A percentile compares a stretch with the other conserved stretches of the same genome.
phyloP scores from a whole-genome alignment of 2,113 vertebrate genomes.

The Strix aluco region DNA sequence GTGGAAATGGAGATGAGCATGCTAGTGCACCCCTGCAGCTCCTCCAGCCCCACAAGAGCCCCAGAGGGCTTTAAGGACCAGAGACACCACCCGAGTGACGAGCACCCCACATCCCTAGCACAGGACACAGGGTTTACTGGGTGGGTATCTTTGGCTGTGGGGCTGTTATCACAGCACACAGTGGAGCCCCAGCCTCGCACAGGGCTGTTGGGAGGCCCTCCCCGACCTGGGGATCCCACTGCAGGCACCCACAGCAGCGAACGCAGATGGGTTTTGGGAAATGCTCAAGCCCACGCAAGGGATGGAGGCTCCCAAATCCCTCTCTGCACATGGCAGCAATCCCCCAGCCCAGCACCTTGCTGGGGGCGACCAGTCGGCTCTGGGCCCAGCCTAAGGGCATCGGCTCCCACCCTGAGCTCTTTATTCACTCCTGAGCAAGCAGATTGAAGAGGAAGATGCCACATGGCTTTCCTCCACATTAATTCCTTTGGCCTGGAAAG shows the following conservation, averaged over 20 bases:
- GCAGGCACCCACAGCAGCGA: rapidly evolving
- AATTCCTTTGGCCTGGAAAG: not conserved
- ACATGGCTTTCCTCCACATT: not conserved
- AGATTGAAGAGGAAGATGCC: not conserved
- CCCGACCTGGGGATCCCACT: not conserved
- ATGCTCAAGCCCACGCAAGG: rapidly evolving
- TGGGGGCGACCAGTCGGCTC: rapidly evolving
- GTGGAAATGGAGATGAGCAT: rapidly evolving
- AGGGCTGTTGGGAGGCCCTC: rapidly evolving
- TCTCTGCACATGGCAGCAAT: not conserved
- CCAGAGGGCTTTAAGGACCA: not conserved
- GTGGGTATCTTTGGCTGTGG: rapidly evolving
- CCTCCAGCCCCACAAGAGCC: not conserved
- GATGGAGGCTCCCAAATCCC: not conserved
- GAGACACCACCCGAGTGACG: rapidly evolving
- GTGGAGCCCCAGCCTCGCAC: not conserved
- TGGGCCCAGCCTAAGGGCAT: not conserved
- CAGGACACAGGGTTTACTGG: rapidly evolving
- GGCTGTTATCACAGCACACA: not conserved
- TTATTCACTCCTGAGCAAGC: not conserved
- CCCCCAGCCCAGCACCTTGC: not conserved
- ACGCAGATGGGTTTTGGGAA: rapidly evolving
- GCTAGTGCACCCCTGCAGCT: not conserved
- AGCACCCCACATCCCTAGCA: not conserved
- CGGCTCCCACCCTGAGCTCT: not conserved